Conservation (phyloP, 1,140 invertebrate species). For the Andricus grossulariae region DNA sequence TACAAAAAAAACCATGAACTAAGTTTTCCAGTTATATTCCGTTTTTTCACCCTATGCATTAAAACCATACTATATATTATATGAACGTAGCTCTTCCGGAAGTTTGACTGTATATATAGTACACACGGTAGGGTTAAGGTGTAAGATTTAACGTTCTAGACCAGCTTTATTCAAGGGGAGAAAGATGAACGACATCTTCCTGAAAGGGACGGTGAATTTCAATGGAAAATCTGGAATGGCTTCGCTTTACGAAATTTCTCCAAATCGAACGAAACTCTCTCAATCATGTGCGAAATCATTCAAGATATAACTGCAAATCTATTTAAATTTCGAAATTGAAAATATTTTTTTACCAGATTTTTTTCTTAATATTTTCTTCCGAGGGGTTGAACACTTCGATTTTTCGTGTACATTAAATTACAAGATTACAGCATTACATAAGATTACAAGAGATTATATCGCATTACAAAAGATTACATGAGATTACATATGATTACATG, state of each 20-base stretch:
- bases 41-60: not conserved
- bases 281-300: not conserved
- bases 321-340: not conserved
- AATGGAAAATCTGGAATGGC: slow-evolving; percentile 61
- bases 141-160: slow-evolving; percentile 65
- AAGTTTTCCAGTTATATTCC: too few relatives aligned
- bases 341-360: too few relatives aligned
- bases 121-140: slow-evolving; percentile 51
- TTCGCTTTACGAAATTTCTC: slow-evolving; percentile 42
- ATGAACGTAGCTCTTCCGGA: slow-evolving; percentile 46
- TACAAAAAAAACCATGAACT: too few relatives aligned
- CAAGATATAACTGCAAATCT: slow-evolving; percentile 2
- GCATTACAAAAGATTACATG: too few relatives aligned
- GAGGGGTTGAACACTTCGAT: too few relatives aligned
- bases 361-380: too few relatives aligned
- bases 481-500: too few relatives aligned
- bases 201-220: slow-evolving; percentile 66
- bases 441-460: too few relatives aligned
- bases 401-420: too few relatives aligned
- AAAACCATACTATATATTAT: slow-evolving; percentile 3
- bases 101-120: slow-evolving; percentile 44
- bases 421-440: too few relatives aligned
- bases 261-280: slow-evolving; percentile 36
- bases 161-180: slow-evolving; percentile 58
- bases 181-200: slow-evolving; percentile 67